Evolutionary conservation across 2,888 invertebrate genomes (phyloP).

Genomic region (Harmothoe impar): DNA sequence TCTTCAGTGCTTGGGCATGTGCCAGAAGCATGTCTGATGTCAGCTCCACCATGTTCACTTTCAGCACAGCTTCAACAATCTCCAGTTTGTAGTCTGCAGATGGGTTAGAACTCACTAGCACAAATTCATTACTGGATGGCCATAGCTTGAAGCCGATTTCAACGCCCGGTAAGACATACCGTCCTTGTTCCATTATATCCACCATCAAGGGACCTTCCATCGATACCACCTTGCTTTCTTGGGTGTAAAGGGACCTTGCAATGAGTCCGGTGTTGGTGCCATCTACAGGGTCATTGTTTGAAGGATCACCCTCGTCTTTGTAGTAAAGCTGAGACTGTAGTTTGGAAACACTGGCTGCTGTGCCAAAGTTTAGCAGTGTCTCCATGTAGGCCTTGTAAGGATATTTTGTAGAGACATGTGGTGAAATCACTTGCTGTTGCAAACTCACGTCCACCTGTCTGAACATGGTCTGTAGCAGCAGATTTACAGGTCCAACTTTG

Average conservation of each 20-base stretch:
- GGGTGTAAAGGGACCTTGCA: not conserved
- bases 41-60: too few species aligned
- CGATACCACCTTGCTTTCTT: not conserved
- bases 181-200: not conserved
- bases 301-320: not conserved
- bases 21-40: too few species aligned
- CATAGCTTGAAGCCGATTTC: not conserved
- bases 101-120: not conserved
- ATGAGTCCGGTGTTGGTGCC: not conserved
- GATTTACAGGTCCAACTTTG: not conserved
- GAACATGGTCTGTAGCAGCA: not conserved
- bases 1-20: conserved; percentile 27
- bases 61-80: too few species aligned
- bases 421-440: not conserved
- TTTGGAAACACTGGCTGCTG: not conserved
- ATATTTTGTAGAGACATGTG: not conserved
- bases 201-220: not conserved
- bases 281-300: not conserved
- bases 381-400: conserved; percentile 3
- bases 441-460: conserved; percentile 24
- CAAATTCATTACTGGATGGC: not conserved
- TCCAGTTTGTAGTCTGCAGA: conserved; percentile 1
- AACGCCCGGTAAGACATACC: not conserved
- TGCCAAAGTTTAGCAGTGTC: not conserved
- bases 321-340: not conserved